Evolutionary conservation across 92 coral and sea anemone species (phyloP).

Genomic region (Parazoanthus swiftii): DNA sequence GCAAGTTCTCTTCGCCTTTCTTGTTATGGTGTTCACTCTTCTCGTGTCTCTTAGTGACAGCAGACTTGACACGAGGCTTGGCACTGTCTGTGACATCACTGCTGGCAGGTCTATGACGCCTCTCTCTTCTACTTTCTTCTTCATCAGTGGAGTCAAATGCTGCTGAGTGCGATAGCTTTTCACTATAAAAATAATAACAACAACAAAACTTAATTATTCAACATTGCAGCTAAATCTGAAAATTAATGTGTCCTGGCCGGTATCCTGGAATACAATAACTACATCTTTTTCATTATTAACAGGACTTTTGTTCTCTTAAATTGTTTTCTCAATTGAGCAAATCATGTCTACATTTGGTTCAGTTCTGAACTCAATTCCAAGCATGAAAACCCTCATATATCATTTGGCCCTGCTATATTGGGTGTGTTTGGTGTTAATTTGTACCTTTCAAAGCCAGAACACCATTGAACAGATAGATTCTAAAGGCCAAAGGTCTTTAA

Average conservation of each 20-base stretch:
- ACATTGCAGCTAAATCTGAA: background rate
- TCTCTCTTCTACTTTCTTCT: slow-evolving; percentile 44
- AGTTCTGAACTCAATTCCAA: too few species aligned
- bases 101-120: background rate
- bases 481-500: too few species aligned
- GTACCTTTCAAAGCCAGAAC: too few species aligned
- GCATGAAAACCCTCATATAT: too few species aligned
- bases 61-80: slow-evolving; percentile 13
- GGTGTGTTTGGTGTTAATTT: too few species aligned
- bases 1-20: slow-evolving; percentile 30
- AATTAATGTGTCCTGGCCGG: background rate
- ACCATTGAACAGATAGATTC: too few species aligned
- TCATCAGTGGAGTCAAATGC: slow-evolving; percentile 53
- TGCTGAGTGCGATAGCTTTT: slow-evolving; percentile 27
- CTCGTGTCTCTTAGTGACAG: slow-evolving; percentile 26
- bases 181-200: background rate
- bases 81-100: slow-evolving; percentile 30
- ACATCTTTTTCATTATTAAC: too few species aligned
- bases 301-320: too few species aligned
- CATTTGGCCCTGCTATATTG: too few species aligned
- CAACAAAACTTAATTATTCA: background rate
- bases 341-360: too few species aligned
- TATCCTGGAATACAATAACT: too few species aligned
- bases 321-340: too few species aligned
- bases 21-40: slow-evolving; percentile 5